Evolutionary conservation across 2,797 vertebrate genomes (phyloP).

Genomic region (Parauchenoglanis punctatus): DNA sequence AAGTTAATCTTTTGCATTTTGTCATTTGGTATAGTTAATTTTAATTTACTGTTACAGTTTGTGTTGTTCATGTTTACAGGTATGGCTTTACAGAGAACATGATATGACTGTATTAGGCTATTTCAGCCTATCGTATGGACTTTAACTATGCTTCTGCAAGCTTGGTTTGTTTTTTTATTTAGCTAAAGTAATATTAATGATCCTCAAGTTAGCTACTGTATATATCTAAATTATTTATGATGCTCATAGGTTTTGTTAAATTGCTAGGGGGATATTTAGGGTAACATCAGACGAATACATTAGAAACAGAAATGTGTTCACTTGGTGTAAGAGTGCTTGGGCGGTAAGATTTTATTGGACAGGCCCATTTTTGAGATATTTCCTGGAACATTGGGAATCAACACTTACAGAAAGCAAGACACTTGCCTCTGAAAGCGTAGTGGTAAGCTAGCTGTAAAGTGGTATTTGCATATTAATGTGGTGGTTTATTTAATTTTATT

Average conservation of each 20-base stretch:
- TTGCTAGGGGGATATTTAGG: not conserved
- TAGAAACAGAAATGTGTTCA: not conserved
- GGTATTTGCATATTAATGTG: not conserved
- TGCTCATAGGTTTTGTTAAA: not conserved
- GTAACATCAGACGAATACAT: not conserved
- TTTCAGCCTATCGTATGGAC: not conserved
- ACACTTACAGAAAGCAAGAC: constrained; percentile 4
- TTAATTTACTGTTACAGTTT: not conserved
- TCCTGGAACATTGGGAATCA: not conserved
- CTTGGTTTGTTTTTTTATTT: not conserved
- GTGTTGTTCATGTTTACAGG: not conserved
- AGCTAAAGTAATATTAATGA: not conserved
- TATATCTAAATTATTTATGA: not conserved
- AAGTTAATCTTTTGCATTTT: not conserved
- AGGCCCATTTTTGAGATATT: not conserved
- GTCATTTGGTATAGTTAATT: not conserved
- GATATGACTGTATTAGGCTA: no score
- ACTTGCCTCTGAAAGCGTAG: not conserved
- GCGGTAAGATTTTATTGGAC: not conserved
- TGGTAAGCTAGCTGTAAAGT: not conserved
- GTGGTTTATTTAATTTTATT: not conserved
- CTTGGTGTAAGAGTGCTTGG: not conserved
- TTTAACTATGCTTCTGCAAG: not conserved
- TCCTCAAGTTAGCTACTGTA: not conserved
- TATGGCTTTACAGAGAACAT: not conserved